Evolutionary conservation across 2,888 invertebrate genomes (phyloP), one percentile per base, ranked within the genome.

Genomic region (Aethes cnicana): DNA sequence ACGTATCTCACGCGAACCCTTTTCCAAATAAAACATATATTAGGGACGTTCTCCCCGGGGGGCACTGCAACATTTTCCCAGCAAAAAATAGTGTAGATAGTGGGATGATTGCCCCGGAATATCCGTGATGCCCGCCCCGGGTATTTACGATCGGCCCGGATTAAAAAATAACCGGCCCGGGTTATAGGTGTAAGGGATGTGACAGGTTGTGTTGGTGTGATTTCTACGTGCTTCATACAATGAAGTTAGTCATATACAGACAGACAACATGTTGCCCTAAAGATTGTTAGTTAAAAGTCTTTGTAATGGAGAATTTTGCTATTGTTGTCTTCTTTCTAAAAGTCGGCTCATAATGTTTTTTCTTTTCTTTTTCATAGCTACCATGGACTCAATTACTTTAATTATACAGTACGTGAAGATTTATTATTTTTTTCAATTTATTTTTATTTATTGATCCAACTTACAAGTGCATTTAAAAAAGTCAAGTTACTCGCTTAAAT

Each of bases 21-120:
- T 68, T 62, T 62, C 59, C 55, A 64, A 74, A 79, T 82, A 83
- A 84, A 84, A 82, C 68, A 81, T 78, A 81, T 73, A 79, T 80
- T 68, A 78, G 64, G 66, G 66, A 48, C 42, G 50, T 55, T 62
- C n/a, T n/a, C 80, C 64, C 67, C 9, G n/a, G 66, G 67, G 81
- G 56, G 44, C 64, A 61, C 66, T 71, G 64, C 75, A 65, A 81
- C 80, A 82, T 81, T 80, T 83, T 79, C 64, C 69, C 74, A 64
- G 63, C 74, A 76, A 81, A 81, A 85, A 86, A 85, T 86, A 84
- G 84, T 81, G 79, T 68, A 81, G 81, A 85, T 84, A 63, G 76
- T 67, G 60, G 84, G 78, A 87, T 87, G 81, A 87, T 87, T 84
- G 86, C 67, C 56, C 74, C 73, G 73, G 81, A 70, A 77, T 85